Evolutionary conservation across 2,888 invertebrate genomes (phyloP).

Genomic region (Megastigmus dorsalis): DNA sequence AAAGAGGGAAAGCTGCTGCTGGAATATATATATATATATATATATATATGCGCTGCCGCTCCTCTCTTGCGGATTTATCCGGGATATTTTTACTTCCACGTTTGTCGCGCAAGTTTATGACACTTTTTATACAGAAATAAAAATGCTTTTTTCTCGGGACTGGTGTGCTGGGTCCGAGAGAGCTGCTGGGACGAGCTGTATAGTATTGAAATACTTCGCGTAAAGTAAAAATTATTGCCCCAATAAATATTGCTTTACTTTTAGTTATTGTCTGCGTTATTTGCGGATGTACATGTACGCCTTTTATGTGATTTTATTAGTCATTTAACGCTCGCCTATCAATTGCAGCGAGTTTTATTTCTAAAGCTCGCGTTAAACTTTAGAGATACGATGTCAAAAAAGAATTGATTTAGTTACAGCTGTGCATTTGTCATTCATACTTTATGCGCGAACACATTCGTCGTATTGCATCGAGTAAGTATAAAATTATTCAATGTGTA

Average conservation of each 20-base stretch:
- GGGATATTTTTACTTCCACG: not conserved
- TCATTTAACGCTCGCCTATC: too few relatives aligned
- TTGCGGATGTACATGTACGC: not conserved
- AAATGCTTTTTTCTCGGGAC: conserved; percentile 1
- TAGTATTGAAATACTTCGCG: conserved; percentile 8
- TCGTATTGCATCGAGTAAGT: too few relatives aligned
- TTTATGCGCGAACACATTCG: too few relatives aligned
- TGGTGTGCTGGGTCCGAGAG: not conserved
- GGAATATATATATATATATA: not conserved
- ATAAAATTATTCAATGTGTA: too few relatives aligned
- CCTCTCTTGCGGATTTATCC: too few relatives aligned
- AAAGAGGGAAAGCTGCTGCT: not conserved
- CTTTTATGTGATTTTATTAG: not conserved
- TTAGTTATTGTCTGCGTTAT: not conserved
- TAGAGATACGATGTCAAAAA: not conserved
- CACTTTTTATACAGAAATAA: not conserved
- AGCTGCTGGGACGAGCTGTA: not conserved
- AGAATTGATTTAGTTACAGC: not conserved
- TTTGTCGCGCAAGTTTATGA: not conserved
- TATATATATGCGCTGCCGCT: too few relatives aligned
- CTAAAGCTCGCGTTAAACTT: not conserved
- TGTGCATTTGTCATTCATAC: too few relatives aligned
- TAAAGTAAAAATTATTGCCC: conserved; percentile 4
- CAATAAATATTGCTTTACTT: conserved; percentile 15
- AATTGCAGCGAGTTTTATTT: too few relatives aligned